Conservation (phyloP, 2,797 vertebrate species). For the Xenentodon cancila region DNA sequence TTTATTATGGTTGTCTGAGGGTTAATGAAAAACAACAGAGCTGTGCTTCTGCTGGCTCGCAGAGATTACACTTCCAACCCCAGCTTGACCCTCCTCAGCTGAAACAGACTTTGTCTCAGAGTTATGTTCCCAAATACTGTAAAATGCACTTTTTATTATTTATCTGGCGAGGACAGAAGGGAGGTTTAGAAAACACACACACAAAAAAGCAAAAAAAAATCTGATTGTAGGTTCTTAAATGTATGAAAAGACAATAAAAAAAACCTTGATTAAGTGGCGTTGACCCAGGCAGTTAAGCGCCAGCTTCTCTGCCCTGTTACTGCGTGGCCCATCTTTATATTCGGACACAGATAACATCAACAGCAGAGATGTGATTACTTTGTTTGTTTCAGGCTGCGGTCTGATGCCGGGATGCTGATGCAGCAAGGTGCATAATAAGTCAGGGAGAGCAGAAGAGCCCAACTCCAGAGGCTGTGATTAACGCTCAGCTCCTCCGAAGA, state of each 20-base stretch:
- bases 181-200: too few relatives aligned
- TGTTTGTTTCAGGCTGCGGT: conserved; percentile 38
- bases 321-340: conserved; percentile 22
- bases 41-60: conserved; percentile 7
- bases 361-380: conserved; percentile 47
- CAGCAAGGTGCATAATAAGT: conserved; percentile 58
- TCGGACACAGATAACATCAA: conserved; percentile 37
- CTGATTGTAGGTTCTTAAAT: too few relatives aligned
- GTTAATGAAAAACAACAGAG: conserved; percentile 29
- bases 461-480: conserved; percentile 53
- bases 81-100: conserved; percentile 14
- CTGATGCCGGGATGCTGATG: conserved; percentile 39
- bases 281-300: neutral
- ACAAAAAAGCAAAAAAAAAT: too few relatives aligned
- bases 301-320: conserved; percentile 9
- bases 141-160: too few relatives aligned
- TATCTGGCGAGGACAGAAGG: too few relatives aligned
- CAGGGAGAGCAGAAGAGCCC: conserved; percentile 23
- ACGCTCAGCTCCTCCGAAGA: conserved; percentile 61
- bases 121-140: neutral
- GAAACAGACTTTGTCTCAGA: conserved; percentile 11
- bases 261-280: conserved; percentile 1
- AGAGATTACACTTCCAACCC: conserved; percentile 23
- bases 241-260: too few relatives aligned
- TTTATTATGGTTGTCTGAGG: conserved; percentile 33